Percentiles rank a stretch among this genome's conserved stretches.
Evolutionary conservation across 2,888 invertebrate species (phyloP).

Genomic region (Clostera curtula): DNA sequence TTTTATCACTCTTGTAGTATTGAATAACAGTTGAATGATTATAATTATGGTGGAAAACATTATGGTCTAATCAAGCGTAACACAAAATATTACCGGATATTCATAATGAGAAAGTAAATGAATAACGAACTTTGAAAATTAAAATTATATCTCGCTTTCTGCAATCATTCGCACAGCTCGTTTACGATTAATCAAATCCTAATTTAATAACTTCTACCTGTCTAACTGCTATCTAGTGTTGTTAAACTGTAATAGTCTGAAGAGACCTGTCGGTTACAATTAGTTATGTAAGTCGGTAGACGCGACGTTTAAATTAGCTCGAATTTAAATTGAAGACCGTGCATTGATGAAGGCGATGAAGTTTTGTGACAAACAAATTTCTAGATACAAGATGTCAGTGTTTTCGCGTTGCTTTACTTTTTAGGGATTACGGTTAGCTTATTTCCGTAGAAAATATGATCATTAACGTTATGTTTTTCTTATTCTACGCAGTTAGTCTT

Average conservation of each 20-base stretch:
- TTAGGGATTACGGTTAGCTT: no score
- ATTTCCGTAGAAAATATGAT: no score
- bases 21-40: no score
- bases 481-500: no score
- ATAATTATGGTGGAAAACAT: no score
- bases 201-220: not conserved
- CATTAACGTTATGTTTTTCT: no score
- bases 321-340: no score
- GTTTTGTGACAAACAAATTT: no score
- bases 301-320: not conserved
- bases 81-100: not conserved
- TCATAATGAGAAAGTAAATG: not conserved
- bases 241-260: not conserved
- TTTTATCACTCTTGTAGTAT: no score
- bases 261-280: not conserved
- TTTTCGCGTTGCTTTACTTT: no score
- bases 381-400: not conserved
- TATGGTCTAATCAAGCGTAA: not conserved
- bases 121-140: not conserved
- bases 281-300: not conserved
- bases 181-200: not conserved
- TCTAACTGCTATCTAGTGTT: no score
- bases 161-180: not conserved
- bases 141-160: not conserved
- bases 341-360: no score